phyloP scores from a whole-genome alignment of 1,140 invertebrate genomes.

The Gyrodactylus salaris region DNA sequence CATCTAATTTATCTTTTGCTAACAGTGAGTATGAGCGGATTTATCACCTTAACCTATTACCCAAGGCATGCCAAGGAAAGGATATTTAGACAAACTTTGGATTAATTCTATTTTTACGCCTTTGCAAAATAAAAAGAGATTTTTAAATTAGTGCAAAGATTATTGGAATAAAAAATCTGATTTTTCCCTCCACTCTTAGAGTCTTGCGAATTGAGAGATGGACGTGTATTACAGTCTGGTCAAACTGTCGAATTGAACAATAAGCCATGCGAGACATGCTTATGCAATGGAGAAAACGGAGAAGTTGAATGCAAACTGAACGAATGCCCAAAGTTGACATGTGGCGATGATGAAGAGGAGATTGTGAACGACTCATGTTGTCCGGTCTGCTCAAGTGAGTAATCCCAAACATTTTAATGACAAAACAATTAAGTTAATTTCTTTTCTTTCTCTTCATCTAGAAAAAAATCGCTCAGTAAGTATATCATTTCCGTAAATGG shows the following conservation, averaged over 20 bases:
- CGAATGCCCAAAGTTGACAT: background rate
- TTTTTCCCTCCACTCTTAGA: background rate
- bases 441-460: background rate
- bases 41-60: background rate
- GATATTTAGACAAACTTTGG: background rate
- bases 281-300: background rate
- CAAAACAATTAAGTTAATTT: background rate
- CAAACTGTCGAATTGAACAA: background rate
- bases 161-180: background rate
- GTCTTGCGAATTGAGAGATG: background rate
- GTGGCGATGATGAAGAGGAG: constrained; percentile 2
- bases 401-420: background rate
- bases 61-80: background rate
- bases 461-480: no score
- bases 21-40: background rate
- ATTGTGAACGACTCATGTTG: background rate
- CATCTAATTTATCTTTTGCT: background rate
- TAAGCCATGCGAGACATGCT: constrained; percentile 2
- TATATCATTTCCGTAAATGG: no score
- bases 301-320: background rate
- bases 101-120: background rate
- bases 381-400: background rate
- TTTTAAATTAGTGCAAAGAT: background rate
- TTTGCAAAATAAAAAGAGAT: background rate
- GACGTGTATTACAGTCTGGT: background rate